These are phyloP conservation scores for Paratrypauchen microcephalus DNA, from an alignment of 2,797 vertebrate genomes.

Conservation along the genomic window DNA sequence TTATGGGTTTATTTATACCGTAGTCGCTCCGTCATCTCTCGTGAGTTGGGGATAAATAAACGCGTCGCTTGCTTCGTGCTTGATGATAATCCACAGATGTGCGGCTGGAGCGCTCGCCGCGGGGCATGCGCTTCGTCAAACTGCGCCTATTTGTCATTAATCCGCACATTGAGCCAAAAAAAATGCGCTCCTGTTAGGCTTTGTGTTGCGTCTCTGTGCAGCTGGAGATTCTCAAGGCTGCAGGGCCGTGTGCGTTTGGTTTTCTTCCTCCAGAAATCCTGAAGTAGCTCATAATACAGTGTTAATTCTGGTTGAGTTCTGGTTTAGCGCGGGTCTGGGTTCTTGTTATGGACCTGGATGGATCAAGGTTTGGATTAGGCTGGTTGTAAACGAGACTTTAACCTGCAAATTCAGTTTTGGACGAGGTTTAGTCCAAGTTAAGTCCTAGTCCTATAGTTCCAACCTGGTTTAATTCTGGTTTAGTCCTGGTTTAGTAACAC, in stretches of 20 bases:
- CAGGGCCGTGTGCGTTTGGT: constrained; percentile 17
- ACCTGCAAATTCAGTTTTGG: not conserved
- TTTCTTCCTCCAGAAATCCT: not conserved
- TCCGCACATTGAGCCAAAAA: constrained; percentile 40
- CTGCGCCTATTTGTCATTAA: constrained; percentile 57
- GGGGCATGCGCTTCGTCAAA: constrained; percentile 61
- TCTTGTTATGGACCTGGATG: not conserved
- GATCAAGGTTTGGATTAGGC: not conserved
- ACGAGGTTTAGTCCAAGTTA: not conserved
- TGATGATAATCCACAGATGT: constrained; percentile 11
- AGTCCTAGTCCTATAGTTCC: not conserved
- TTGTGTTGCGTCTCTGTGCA: constrained; percentile 45
- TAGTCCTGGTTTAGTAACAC: not conserved
- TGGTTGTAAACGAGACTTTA: not conserved
- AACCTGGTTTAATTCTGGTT: not conserved
- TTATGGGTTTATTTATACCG: constrained; percentile 7
- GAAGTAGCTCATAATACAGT: not conserved
- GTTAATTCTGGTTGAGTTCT: not conserved
- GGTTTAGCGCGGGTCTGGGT: not conserved
- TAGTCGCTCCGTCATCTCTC: constrained; percentile 5
- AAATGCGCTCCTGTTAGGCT: constrained; percentile 35
- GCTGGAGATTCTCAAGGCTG: constrained; percentile 70
- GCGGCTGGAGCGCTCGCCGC: constrained; percentile 27
- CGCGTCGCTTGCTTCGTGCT: not conserved
- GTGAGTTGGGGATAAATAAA: constrained; percentile 29